Base-by-base conservation (phyloP, 2,113 vertebrate genomes). In the Merops nubicus region DNA sequence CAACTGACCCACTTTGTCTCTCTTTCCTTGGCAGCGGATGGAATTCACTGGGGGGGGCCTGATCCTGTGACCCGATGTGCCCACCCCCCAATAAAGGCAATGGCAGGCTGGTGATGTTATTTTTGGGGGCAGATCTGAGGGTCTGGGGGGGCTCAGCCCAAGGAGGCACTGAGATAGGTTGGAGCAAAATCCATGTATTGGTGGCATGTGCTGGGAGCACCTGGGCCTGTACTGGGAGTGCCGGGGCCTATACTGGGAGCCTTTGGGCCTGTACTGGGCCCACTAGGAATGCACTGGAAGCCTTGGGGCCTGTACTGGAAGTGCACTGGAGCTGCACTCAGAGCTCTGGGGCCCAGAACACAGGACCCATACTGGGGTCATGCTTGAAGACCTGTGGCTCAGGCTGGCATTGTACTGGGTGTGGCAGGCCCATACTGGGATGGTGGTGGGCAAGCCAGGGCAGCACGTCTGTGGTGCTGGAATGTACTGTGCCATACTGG, bases 41-140 rank as follows among this genome's bases (percentile, higher is more conserved):
- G 99, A 99, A 91, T 99, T 99, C 94, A 99, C 99, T 96, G 99
- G 99, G 9, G 99, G 99, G 74, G 99, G 99, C n/a, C 94, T 99
- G 95, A 98, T 99, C 96, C 89, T 99, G 97, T 99, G 97, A 98
- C 47, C 54, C 31, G 40, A 7, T 14, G 54, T 0, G 0, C 47
- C 29, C 33, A 77, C 31, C 5, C 36, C 42, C 20, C 73, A 96
- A 91, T 96, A 96, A 96, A 96, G 69, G 54, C 9, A 0, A 34
- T 93, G 76, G 48, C 68, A 91, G 33, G 26, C 59, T 56, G 59
- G 31, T 65, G 50, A 34, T 3, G 2, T 50, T 7, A 1, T 62
- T 69, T 87, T 5, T 65, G 8, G 8, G 47, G 9, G 14, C 1
- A 57, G 5, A 70, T 85, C 5, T 0, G 1, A 19, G 38, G 8